Percentiles rank a stretch among this genome's conserved stretches.
phyloP scores from a whole-genome alignment of 2,797 vertebrate species.

The Sebastes ruberrimus region DNA sequence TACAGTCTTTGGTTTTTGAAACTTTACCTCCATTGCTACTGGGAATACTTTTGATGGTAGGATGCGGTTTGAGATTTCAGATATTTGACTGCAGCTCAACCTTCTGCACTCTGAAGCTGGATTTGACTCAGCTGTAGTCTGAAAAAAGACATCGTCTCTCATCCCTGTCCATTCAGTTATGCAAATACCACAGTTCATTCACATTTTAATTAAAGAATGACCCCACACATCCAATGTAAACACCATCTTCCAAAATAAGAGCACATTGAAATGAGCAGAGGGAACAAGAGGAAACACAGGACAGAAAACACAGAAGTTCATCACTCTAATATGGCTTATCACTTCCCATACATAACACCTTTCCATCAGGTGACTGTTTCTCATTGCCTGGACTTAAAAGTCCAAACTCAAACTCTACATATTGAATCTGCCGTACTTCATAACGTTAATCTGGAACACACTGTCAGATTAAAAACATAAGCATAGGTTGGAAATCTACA shows the following conservation, averaged over 20 bases:
- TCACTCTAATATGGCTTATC: constrained; percentile 56
- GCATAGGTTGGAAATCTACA: not conserved
- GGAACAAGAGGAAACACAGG: not conserved
- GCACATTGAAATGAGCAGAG: constrained; percentile 21
- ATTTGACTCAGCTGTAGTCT: not conserved
- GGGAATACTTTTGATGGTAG: not conserved
- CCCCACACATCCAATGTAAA: not conserved
- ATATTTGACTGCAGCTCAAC: not conserved
- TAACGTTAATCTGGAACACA: not conserved
- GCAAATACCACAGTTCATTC: constrained; percentile 1
- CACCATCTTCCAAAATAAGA: not conserved
- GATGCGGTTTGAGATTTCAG: constrained; percentile 24
- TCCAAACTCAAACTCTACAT: not conserved
- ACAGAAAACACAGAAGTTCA: constrained; percentile 14
- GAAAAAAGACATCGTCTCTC: not conserved
- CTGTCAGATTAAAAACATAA: not conserved
- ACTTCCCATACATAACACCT: constrained; percentile 13
- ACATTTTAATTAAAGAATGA: not conserved
- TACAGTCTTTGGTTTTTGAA: not conserved
- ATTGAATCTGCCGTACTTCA: not conserved
- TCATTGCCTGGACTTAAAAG: not conserved
- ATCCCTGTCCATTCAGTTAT: not conserved
- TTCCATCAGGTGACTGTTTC: not conserved
- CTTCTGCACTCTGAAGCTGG: not conserved
- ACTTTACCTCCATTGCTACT: not conserved